phyloP scores from a whole-genome alignment of 2,113 vertebrate species.

The Sarotherodon lohbergeri region DNA sequence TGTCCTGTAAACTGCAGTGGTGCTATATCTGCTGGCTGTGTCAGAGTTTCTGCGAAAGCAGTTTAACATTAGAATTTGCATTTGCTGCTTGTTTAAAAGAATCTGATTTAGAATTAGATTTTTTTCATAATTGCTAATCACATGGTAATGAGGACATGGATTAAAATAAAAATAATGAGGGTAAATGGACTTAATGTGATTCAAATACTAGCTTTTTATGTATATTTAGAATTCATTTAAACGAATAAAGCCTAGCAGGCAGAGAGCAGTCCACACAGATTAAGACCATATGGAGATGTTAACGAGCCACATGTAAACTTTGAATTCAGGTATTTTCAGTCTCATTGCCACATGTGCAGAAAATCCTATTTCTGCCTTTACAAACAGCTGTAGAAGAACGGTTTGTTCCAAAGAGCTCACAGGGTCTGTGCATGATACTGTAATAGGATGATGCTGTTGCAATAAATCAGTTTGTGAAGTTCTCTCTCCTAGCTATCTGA shows the following conservation, averaged over 20 bases:
- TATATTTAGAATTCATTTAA: not conserved
- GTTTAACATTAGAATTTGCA: not conserved
- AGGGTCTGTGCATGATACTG: not conserved
- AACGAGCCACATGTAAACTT: not conserved
- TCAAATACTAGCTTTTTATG: not conserved
- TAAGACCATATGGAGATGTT: not conserved
- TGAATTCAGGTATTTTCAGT: not conserved
- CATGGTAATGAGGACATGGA: not conserved
- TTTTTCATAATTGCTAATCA: not conserved
- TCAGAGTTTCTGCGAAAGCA: not conserved
- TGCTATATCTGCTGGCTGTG: not conserved
- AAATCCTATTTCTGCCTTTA: not conserved
- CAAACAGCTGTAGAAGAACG: not conserved
- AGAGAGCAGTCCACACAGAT: not conserved
- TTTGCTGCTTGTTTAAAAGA: not conserved
- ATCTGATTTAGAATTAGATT: not conserved
- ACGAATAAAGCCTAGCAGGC: not conserved
- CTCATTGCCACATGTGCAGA: not conserved
- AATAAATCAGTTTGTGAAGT: accelerated
- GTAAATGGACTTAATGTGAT: not conserved
- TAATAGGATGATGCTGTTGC: not conserved
- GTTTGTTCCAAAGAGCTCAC: not conserved
- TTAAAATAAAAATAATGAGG: not conserved
- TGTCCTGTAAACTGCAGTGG: not conserved
- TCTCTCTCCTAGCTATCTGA: not conserved